Evolutionary conservation across 2,797 vertebrate genomes (phyloP).

Genomic region (Lepus townsendii): DNA sequence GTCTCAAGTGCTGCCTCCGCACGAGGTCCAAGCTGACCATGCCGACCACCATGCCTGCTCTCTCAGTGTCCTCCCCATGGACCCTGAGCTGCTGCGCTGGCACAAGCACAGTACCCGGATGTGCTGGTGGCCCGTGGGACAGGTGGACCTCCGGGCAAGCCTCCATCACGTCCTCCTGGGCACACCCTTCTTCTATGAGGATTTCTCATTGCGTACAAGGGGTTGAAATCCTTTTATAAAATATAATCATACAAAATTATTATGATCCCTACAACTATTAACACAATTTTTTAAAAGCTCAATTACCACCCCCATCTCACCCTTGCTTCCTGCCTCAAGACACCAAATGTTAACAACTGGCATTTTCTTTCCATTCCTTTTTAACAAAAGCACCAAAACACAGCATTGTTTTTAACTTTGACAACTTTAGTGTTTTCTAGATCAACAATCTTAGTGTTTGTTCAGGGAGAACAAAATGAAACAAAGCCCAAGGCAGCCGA

Average conservation of each 20-base stretch:
- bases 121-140: background rate
- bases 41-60: too few relatives aligned
- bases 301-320: background rate
- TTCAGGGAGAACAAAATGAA: constrained; percentile 47
- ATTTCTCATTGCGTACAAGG: background rate
- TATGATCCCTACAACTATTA: background rate
- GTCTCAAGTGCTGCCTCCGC: background rate
- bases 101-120: background rate
- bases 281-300: background rate
- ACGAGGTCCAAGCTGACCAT: background rate
- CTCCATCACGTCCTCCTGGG: background rate
- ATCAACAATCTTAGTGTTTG: background rate
- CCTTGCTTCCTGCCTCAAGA: background rate
- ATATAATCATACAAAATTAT: background rate
- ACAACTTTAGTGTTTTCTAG: constrained; percentile 4
- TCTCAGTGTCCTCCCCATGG: too few relatives aligned
- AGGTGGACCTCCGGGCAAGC: background rate
- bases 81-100: background rate
- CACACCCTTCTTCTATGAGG: background rate
- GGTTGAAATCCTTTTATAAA: background rate
- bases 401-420: background rate
- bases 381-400: constrained; percentile 6
- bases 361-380: background rate
- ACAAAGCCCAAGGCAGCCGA: constrained; percentile 7
- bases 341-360: background rate